Base-by-base conservation (phyloP, 2,797 vertebrate species). In the Pangasius krempfi region DNA sequence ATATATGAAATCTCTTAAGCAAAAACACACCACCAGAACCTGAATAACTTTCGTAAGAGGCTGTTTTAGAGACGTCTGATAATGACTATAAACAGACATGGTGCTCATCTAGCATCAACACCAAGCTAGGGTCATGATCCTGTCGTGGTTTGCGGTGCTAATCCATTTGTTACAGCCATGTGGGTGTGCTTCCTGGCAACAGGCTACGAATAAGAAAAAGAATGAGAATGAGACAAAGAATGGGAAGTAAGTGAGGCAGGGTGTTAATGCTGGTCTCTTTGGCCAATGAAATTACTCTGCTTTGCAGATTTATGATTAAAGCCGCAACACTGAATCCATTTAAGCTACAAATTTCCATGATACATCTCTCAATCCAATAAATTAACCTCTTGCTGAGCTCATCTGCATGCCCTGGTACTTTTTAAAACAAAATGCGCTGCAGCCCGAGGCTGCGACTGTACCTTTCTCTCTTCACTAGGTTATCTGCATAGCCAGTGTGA, bases 121-220 rank as follows among this genome's bases (percentile, higher is more conserved):
- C 79, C 20, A 5, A 4, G 44, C 27, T 22, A 16, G 82, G 27
- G 4, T 50, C 6, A 13, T 52, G 82, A 50, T 84, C 82, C 22
- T 30, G 62, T 33, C 30, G 16, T 83, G 80, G 58, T 37, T 58
- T 40, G 52, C 2, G 40, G 58, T n/a, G 58, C 20, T 83, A 93
- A 93, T 94, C 96, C 97, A 97, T 97, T 96, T 98, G 97, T 93
- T 94, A 95, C 89, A 92, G 93, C 97, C 97, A 97, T 97, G 96
- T 97, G 97, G 95, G 95, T 87, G 30, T 54, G 56, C 64, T 76
- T 88, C 80, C 68, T 88, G 88, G 54, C 81, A 86, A 83, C 70
- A 84, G 60, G 54, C 25, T 66, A 72, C 16, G 18, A 79, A 62
- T 79, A 5, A 88, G 84, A 70, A 44, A 85, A 22, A 80, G 54